Conservation (phyloP, 1,140 invertebrate genomes). For the Melitaea cinxia region DNA sequence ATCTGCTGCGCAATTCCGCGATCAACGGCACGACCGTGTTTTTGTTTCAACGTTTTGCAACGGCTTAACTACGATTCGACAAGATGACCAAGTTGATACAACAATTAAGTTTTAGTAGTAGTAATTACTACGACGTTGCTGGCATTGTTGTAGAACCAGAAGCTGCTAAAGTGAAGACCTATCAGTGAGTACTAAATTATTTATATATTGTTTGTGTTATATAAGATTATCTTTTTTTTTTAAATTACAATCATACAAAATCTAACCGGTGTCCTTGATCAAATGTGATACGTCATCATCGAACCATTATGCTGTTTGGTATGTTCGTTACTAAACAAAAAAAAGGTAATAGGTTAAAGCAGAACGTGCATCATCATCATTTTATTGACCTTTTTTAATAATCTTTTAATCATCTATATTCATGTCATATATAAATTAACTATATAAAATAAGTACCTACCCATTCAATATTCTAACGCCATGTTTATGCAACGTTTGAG, state of each 20-base stretch:
- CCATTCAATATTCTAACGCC: too few relatives aligned
- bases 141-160: slow-evolving; percentile 56
- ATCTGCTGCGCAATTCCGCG: slow-evolving; percentile 59
- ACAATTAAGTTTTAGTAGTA: slow-evolving; percentile 80
- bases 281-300: slow-evolving; percentile 31
- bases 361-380: background rate
- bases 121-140: slow-evolving; percentile 68
- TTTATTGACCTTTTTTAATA: too few relatives aligned
- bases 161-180: slow-evolving; percentile 53
- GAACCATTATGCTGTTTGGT: slow-evolving; percentile 9
- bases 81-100: slow-evolving; percentile 79
- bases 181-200: slow-evolving; percentile 57
- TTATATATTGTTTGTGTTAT: slow-evolving; percentile 11
- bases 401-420: too few relatives aligned
- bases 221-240: slow-evolving; percentile 14
- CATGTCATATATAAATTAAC: too few relatives aligned
- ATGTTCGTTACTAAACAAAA: slow-evolving; percentile 15
- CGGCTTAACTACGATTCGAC: slow-evolving; percentile 75
- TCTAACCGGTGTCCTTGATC: slow-evolving; percentile 12
- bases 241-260: background rate
- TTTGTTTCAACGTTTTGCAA: slow-evolving; percentile 62
- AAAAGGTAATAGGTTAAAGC: background rate
- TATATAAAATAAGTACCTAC: too few relatives aligned
- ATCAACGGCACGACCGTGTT: slow-evolving; percentile 68
- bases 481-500: too few relatives aligned